Percentiles rank a stretch among this genome's conserved stretches.
Evolutionary conservation across 2,113 vertebrate genomes (phyloP).

Genomic region (Rhombomys opimus): DNA sequence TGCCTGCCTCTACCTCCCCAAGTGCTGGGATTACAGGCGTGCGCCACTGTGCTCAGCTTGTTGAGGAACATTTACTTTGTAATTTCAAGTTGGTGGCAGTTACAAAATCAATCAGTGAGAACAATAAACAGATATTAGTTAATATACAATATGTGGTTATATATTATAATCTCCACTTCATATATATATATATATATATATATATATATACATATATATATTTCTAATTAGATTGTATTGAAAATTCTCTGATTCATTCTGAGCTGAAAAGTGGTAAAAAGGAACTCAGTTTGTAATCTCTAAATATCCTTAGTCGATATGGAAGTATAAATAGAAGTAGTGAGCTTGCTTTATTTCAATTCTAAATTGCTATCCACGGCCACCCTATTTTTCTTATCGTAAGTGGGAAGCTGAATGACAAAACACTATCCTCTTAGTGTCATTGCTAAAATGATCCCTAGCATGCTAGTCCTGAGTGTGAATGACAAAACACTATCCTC

Average conservation of each 20-base stretch:
- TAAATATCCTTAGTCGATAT: not conserved
- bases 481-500: not conserved
- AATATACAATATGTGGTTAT: not conserved
- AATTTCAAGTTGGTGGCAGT: constrained; percentile 14
- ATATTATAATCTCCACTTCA: not conserved
- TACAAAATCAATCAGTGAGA: not conserved
- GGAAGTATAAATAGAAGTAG: not conserved
- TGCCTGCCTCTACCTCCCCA: too few relatives aligned
- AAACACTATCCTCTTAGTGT: not conserved
- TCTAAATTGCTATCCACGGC: not conserved
- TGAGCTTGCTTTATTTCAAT: not conserved
- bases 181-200: too few relatives aligned
- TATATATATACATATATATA: not conserved
- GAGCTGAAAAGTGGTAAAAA: not conserved
- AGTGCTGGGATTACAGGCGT: too few relatives aligned
- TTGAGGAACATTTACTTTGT: not conserved
- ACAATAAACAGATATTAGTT: not conserved
- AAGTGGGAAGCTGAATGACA: not conserved
- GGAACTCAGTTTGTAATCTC: not conserved
- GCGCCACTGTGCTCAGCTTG: too few relatives aligned
- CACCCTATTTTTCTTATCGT: not conserved
- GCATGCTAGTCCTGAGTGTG: not conserved
- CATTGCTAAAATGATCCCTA: not conserved
- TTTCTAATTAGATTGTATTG: not conserved
- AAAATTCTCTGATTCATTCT: not conserved